These are phyloP conservation scores for Patella vulgata DNA, from an alignment of 1,140 invertebrate genomes.

Conservation along the genomic window DNA sequence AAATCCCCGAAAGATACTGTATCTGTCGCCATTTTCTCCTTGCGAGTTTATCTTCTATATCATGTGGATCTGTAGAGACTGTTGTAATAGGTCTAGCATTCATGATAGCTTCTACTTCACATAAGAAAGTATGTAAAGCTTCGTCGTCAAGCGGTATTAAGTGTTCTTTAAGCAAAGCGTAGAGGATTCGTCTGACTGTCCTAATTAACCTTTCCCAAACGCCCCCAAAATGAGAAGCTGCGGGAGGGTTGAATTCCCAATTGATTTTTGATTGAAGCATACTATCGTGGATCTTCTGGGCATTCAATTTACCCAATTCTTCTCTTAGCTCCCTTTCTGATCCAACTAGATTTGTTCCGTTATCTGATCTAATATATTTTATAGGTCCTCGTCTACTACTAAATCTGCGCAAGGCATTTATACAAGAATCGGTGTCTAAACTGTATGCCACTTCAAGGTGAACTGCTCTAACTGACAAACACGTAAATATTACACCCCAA, in stretches of 20 bases:
- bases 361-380: conserved; percentile 21
- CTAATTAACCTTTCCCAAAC: conserved; percentile 36
- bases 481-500: conserved; percentile 45
- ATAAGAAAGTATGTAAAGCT: conserved; percentile 21
- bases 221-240: conserved; percentile 26
- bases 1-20: neutral
- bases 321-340: conserved; percentile 9
- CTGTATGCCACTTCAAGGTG: conserved; percentile 38
- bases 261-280: conserved; percentile 27
- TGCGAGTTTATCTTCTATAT: too few species aligned
- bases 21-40: neutral
- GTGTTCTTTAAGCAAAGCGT: conserved; percentile 22
- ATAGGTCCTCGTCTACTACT: conserved; percentile 28
- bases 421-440: conserved; percentile 31
- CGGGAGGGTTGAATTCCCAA: conserved; percentile 36
- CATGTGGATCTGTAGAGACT: too few species aligned
- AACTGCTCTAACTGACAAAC: conserved; percentile 25
- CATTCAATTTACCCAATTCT: conserved; percentile 15
- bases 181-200: conserved; percentile 16
- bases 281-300: conserved; percentile 12
- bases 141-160: conserved; percentile 8
- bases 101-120: conserved; percentile 11
- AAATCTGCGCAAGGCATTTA: conserved; percentile 31
- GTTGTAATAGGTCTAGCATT: too few species aligned
- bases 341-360: conserved; percentile 29